These are phyloP conservation scores for Pterostichus niger DNA, from an alignment of 2,888 invertebrate species.

Conservation along the genomic window DNA sequence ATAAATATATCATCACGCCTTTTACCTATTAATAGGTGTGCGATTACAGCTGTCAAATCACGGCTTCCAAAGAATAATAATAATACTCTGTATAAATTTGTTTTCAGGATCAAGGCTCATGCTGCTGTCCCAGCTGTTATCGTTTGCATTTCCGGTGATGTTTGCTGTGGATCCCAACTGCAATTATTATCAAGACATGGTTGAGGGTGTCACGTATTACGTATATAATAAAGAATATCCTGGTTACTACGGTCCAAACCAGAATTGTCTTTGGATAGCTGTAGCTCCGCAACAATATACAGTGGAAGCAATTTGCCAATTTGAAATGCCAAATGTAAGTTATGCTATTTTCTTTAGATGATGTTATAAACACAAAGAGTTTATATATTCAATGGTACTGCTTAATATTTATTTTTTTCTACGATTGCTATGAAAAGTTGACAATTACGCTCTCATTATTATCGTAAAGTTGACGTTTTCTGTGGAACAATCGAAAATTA, in stretches of 20 bases:
- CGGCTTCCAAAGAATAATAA: too few species aligned
- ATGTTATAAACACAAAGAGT: too few species aligned
- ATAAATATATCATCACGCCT: too few species aligned
- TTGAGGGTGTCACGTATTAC: constrained; percentile 75
- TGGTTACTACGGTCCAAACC: constrained; percentile 73
- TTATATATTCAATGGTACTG: too few species aligned
- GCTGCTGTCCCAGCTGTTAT: constrained; percentile 72
- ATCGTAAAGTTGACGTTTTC: too few species aligned
- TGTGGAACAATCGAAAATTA: too few species aligned
- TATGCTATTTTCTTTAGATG: too few species aligned
- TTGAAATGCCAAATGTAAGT: constrained; percentile 78
- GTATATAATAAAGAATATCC: constrained; percentile 79
- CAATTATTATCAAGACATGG: constrained; percentile 76
- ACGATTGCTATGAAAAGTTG: too few species aligned
- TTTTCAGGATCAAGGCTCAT: constrained; percentile 68
- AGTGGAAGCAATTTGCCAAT: constrained; percentile 78
- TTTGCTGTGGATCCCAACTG: constrained; percentile 76
- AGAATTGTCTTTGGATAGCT: constrained; percentile 79
- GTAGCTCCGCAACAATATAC: constrained; percentile 76
- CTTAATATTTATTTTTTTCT: too few species aligned
- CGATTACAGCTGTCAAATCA: too few species aligned
- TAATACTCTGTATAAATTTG: constrained; percentile 4
- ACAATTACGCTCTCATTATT: too few species aligned
- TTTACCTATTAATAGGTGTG: too few species aligned
- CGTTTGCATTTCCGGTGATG: constrained; percentile 72